These are phyloP conservation scores for Trichopoda pennipes DNA, from an alignment of 2,888 invertebrate species.

Conservation along the genomic window DNA sequence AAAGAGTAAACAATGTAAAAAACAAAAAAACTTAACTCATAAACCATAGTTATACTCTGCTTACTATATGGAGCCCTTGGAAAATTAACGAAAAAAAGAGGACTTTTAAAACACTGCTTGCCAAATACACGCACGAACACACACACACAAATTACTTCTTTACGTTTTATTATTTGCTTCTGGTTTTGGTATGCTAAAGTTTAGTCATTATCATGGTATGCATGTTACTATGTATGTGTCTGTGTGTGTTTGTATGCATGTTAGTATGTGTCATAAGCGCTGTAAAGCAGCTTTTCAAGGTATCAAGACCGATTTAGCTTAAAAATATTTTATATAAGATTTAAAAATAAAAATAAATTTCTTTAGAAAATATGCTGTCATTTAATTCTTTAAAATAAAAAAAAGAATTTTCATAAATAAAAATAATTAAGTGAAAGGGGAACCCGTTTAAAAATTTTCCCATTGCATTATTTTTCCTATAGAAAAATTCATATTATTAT, in stretches of 20 bases:
- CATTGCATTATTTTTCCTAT: too few species aligned
- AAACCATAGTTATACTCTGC: constrained; percentile 49
- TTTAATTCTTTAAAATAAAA: too few species aligned
- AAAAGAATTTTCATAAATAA: too few species aligned
- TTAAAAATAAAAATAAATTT: too few species aligned
- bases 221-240: not conserved
- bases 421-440: too few species aligned
- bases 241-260: constrained; percentile 10
- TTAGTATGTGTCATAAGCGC: not conserved
- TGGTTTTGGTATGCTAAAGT: not conserved
- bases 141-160: constrained; percentile 10
- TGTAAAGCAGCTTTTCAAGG: not conserved
- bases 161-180: not conserved
- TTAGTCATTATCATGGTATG: not conserved
- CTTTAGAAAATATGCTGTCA: too few species aligned
- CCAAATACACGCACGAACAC: not conserved
- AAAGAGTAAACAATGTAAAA: constrained; percentile 38
- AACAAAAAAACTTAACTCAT: constrained; percentile 56
- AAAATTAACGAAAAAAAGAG: constrained; percentile 5
- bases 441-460: too few species aligned
- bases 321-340: too few species aligned
- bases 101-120: constrained; percentile 1
- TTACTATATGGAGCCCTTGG: constrained; percentile 2
- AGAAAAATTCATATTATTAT: too few species aligned
- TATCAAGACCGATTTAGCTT: not conserved